Percentiles rank a stretch among this genome's conserved stretches.
Conservation (phyloP, 2,797 vertebrate species). For the Octomys mimax region DNA sequence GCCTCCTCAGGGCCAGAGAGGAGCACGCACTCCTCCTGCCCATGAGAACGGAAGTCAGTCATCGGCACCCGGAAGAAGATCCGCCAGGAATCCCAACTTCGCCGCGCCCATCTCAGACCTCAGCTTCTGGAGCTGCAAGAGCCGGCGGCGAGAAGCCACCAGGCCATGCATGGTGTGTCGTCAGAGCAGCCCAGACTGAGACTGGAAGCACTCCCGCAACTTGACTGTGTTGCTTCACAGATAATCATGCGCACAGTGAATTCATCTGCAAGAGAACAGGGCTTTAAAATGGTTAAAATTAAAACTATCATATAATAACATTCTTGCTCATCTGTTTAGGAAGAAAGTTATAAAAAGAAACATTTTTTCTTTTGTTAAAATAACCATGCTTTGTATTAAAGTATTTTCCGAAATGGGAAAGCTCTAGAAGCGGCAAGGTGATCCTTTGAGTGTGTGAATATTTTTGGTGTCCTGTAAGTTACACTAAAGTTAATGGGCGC, state of each 20-base stretch:
- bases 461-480: slow-evolving; percentile 58
- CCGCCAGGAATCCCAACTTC: neutral
- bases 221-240: slow-evolving; percentile 28
- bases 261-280: slow-evolving; percentile 37
- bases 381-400: slow-evolving; percentile 62
- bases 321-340: slow-evolving; percentile 47
- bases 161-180: neutral
- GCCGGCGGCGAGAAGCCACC: neutral
- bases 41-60: neutral
- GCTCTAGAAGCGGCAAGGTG: slow-evolving; percentile 51
- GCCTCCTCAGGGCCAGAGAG: neutral
- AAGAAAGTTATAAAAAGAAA: slow-evolving; percentile 51
- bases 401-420: slow-evolving; percentile 69
- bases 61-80: neutral
- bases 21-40: neutral
- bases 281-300: slow-evolving; percentile 62
- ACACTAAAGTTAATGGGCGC: slow-evolving; percentile 65
- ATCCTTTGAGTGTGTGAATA: slow-evolving; percentile 69
- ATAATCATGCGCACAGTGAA: slow-evolving; percentile 48
- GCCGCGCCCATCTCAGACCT: neutral
- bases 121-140: neutral
- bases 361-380: slow-evolving; percentile 22
- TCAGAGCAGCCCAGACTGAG: neutral
- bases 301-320: neutral
- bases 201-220: slow-evolving; percentile 33